Conservation (phyloP, 2,888 invertebrate species). For the Parelbella ahira region DNA sequence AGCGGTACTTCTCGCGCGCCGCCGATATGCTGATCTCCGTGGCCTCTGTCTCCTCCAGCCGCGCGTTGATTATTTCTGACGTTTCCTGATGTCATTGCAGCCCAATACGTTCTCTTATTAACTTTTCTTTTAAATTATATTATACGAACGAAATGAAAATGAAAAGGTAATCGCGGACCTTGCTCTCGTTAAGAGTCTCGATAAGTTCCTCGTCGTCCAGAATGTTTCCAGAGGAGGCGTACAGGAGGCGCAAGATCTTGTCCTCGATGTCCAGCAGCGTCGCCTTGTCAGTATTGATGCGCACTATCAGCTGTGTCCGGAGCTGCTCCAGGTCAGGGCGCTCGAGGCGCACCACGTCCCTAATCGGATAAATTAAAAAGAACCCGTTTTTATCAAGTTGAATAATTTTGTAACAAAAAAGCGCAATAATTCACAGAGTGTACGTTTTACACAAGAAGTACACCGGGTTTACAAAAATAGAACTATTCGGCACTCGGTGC, state of each 20-base stretch:
- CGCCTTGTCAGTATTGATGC: conserved; percentile 92
- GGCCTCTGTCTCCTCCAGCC: conserved; percentile 91
- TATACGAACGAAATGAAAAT: no score
- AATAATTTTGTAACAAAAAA: no score
- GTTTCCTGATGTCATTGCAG: no score
- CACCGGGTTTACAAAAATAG: no score
- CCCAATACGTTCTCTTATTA: no score
- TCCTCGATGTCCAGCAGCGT: conserved; percentile 93
- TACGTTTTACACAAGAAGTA: no score
- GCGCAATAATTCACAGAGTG: no score
- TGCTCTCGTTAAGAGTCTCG: conserved; percentile 93
- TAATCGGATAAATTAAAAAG: no score
- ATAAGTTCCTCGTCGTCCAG: conserved; percentile 96
- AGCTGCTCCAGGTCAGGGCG: conserved; percentile 91
- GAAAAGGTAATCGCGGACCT: no score
- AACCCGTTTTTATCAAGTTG: no score
- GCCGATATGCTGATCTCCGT: conserved; percentile 92
- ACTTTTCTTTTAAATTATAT: no score
- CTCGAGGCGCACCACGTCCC: conserved; percentile 94
- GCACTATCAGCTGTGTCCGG: conserved; percentile 89
- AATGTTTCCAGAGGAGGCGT: conserved; percentile 92
- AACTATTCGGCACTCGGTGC: no score
- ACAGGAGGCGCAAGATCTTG: conserved; percentile 91
- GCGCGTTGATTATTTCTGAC: conserved; percentile 93
- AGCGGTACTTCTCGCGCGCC: conserved; percentile 91